Evolutionary conservation across 2,113 vertebrate species (phyloP), one percentile per base, ranked within the genome.

Genomic region (Manacus vitellinus): DNA sequence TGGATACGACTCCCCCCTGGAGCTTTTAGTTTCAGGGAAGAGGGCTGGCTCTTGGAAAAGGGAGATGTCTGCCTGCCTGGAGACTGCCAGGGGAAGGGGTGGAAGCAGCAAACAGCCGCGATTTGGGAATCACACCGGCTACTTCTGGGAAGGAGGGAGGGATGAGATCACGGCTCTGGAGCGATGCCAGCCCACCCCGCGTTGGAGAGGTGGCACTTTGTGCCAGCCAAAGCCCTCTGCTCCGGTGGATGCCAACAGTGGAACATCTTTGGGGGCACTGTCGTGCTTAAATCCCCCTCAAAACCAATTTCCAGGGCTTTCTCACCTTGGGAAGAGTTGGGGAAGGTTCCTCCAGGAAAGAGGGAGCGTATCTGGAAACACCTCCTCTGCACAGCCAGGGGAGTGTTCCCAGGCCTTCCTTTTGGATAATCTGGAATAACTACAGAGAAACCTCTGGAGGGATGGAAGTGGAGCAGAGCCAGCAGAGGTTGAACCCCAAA

Each of bases 371-470:
- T 56, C 21, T 86, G 63, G 19, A 55, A 85, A 17, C 12, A 4
- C n/a, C 37, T 47, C 47, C 55, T 62, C 39, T 75, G 67, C 51
- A 33, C 58, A 77, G 43, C 37, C 62, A 62, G 47, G 51, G 62
- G 67, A 2, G 1, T 5, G 13, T 78, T 92, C 46, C 49, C 0
- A 0, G 14, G 35, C 33, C 51, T 86, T 88, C 46, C 54, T 71
- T 92, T 94, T 73, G 88, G 82, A 70, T 91, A 67, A 92, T 47
- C 59, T 86, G 76, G 92, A 96, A 44, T 77, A 88, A 76, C 67
- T 62, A 67, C 92, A 58, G 46, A 23, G 52, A 74, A 94, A 78
- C 16, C 86, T 70, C 0, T 9, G 3, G n/a, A 0, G 67, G 65
- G 88, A 74, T 24, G n/a, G 15, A 55, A 27, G 43, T 18, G 51